Base-by-base conservation (phyloP, 1,140 invertebrate genomes). In the Manduca sexta region DNA sequence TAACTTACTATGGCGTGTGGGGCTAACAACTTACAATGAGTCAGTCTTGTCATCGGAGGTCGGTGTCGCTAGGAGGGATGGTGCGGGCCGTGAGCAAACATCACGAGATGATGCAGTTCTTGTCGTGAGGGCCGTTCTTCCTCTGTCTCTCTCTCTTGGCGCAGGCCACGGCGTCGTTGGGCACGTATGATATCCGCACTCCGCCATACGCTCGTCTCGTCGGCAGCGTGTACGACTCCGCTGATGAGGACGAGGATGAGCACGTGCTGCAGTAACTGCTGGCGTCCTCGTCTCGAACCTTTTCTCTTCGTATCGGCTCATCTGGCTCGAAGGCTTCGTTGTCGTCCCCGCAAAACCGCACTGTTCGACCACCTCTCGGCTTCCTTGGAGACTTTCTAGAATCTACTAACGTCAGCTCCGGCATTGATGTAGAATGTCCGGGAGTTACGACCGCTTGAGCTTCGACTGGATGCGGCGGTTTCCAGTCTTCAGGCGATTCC, bases 181-280 rank as follows among this genome's bases (percentile, higher is more conserved):
- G 94, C 51, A 97, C 94, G 82, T 96, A 97, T 7, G 94, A 95
- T 55, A 96, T 95, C 37, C 94, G 81, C 2, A 95, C 94, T 40
- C 94, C 94, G 26, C 94, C 94, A 72, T 95, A 96, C 10, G 94
- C 93, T 63, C 92, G 86, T 60, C 94, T 83, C 26, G 93, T 91
- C 3, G 94, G 94, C 38, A 96, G 73, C 34, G 93, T 89, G 72
- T 96, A 95, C 45, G 93, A 93, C 58, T 93, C 91, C 34, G 93
- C 91, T 37, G 95, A 94, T 37, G 94, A 94, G 33, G 93, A 94
- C 10, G 93, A 94, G 12, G 93, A 94, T 1, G 94, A 95, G 66
- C 95, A 96, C 0, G 95, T 96, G 40, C 94, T 95, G 78, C 95
- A 97, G 53, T 92, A 92, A 66, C 92, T 93, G 52, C 90, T 91